phyloP scores from a whole-genome alignment of 2,113 vertebrate species.

The Lucifuga dentata region DNA sequence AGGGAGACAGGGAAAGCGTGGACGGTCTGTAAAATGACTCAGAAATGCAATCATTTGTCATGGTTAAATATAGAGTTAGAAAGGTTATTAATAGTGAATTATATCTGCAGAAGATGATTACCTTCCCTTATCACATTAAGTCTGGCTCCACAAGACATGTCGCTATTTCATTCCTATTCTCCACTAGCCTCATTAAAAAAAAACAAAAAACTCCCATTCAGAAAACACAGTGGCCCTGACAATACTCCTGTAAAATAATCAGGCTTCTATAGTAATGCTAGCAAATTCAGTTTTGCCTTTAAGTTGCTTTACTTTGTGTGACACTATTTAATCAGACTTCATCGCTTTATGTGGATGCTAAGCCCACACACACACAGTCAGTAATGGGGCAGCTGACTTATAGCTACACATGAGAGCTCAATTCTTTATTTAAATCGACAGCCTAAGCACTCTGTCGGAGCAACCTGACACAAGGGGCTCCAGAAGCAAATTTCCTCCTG shows the following conservation, averaged over 20 bases:
- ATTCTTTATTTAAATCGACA: constrained; percentile 61
- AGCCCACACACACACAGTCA: constrained; percentile 33
- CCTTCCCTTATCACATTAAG: constrained; percentile 70
- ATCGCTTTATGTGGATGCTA: constrained; percentile 17
- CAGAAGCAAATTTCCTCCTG: constrained; percentile 31
- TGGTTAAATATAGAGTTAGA: constrained; percentile 74
- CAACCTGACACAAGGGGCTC: constrained; percentile 41
- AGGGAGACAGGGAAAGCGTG: constrained; percentile 25
- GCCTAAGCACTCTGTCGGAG: constrained; percentile 37
- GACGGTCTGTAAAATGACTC: constrained; percentile 61
- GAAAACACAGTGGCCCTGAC: constrained; percentile 25
- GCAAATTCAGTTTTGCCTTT: constrained; percentile 17
- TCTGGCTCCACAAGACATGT: constrained; percentile 57
- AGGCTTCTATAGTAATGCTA: constrained; percentile 9
- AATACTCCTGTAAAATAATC: constrained; percentile 20
- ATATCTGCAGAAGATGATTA: constrained; percentile 74
- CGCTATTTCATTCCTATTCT: constrained; percentile 60
- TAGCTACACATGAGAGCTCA: constrained; percentile 18
- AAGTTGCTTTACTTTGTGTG: constrained; percentile 17
- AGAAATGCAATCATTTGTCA: constrained; percentile 79
- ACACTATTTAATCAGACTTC: constrained; percentile 40
- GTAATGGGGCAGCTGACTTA: constrained; percentile 46
- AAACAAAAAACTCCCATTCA: constrained; percentile 29
- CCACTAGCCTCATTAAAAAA: constrained; percentile 41
- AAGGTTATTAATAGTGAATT: constrained; percentile 76